Conservation (phyloP, 2,888 invertebrate species). For the Piscicola geometra region DNA sequence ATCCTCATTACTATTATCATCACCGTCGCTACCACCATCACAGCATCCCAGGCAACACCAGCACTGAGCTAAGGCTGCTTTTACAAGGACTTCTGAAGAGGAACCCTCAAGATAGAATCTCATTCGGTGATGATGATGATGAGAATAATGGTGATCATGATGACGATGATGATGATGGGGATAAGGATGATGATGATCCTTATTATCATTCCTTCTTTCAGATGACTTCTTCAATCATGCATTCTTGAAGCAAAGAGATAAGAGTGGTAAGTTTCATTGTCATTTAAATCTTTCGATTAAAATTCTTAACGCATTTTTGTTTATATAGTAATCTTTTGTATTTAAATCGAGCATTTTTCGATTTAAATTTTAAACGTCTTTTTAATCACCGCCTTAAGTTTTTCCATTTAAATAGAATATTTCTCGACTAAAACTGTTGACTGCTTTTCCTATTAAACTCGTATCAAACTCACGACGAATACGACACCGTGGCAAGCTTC, state of each 20-base stretch:
- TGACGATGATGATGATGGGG: no score
- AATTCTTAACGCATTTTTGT: background rate
- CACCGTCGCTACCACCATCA: constrained; percentile 33
- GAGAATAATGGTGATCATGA: no score
- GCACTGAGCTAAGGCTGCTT: constrained; percentile 79
- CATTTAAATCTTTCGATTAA: background rate
- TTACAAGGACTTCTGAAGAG: constrained; percentile 73
- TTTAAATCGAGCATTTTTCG: background rate
- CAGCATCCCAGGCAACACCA: constrained; percentile 89
- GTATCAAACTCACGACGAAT: background rate
- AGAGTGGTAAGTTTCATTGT: background rate
- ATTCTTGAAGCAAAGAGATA: constrained; percentile 60
- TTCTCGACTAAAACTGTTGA: no score
- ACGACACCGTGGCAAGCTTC: background rate
- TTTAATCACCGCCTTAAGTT: no score
- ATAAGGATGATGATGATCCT: no score
- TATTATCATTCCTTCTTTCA: no score
- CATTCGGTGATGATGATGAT: constrained; percentile 73
- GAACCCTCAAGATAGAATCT: constrained; percentile 88
- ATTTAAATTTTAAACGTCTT: background rate
- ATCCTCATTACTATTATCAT: constrained; percentile 28
- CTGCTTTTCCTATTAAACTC: background rate
- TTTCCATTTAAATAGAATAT: no score
- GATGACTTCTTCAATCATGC: constrained; percentile 88
- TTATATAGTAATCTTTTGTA: background rate